Percentiles rank a stretch among this genome's conserved stretches.
These are phyloP conservation scores for Siniperca undulata DNA, from an alignment of 2,797 vertebrate genomes.

Conservation along the genomic window DNA sequence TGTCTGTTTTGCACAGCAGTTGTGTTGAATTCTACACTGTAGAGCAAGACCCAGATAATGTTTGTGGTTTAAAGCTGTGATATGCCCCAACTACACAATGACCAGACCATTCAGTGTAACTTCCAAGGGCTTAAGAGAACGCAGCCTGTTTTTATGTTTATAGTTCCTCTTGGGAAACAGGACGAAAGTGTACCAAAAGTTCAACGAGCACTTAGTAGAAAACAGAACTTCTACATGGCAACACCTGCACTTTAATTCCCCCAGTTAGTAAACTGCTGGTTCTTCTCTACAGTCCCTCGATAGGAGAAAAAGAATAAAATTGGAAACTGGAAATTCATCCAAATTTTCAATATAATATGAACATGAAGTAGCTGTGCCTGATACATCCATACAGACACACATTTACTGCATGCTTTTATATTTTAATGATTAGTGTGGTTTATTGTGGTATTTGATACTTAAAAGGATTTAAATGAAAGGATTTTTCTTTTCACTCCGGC, in stretches of 20 bases:
- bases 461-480: constrained; percentile 44
- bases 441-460: constrained; percentile 28
- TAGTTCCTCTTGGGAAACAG: constrained; percentile 20
- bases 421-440: constrained; percentile 17
- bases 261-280: background rate
- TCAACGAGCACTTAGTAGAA: constrained; percentile 43
- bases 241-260: constrained; percentile 26
- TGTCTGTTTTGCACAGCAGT: constrained; percentile 4
- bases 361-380: background rate
- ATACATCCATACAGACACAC: background rate
- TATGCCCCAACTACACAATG: background rate
- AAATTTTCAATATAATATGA: constrained; percentile 1
- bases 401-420: constrained; percentile 16
- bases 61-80: background rate
- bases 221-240: constrained; percentile 14
- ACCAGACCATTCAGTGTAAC: background rate
- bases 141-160: constrained; percentile 18
- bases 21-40: background rate
- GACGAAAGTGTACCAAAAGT: constrained; percentile 25
- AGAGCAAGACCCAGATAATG: constrained; percentile 14
- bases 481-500: background rate
- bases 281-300: constrained; percentile 28
- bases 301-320: constrained; percentile 6
- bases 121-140: background rate
- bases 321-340: constrained; percentile 23